Evolutionary conservation across 1,140 invertebrate species (phyloP), one percentile per base, ranked within the genome.

Genomic region (Colletes gigas): DNA sequence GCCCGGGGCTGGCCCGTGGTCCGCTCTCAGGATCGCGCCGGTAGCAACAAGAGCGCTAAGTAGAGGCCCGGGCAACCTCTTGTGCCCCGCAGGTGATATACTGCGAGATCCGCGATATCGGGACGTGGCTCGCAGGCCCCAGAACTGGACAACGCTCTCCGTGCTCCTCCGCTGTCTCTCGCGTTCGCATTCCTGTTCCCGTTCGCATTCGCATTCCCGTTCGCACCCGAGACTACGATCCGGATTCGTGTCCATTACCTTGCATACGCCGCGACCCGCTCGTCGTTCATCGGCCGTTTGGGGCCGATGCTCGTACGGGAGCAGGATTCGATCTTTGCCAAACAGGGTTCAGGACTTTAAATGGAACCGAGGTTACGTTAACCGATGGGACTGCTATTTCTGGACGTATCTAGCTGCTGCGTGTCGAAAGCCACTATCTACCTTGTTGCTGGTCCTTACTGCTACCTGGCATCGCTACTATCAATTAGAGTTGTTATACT

Each of bases 91-190:
- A 73, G 83, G 90, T 92, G 90, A 93, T 92, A 92, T 92, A 92
- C 90, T 86, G 89, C 90, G 86, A 91, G 92, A 93, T 93, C 88
- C 85, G 76, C 90, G 91, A 93, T 93, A 92, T 83, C 83, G 74
- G 78, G 62, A 85, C 76, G 78, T 79, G 72, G 50, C 76, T 76
- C 74, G 50, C 85, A 62, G 39, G 50, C 67, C 73, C 74, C 74
- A 62, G 74, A 67, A 74, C 72, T n/a, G 44, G 54, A 52, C 55
- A 59, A 65, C 63, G 41, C 68, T 72, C 70, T 21, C 57, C 74
- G 52, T 19, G 55, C 55, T 65, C 55, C 57, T 54, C 57, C n/a
- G 19, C 12, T 39, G 47, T 71, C 44, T 62, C 57, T 47, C 66
- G 44, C 30, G 44, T 63, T 77, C 74, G 54, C 63, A 78, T 72